Base-by-base conservation (phyloP, 2,888 invertebrate genomes). In the Enchytraeus crypticus region DNA sequence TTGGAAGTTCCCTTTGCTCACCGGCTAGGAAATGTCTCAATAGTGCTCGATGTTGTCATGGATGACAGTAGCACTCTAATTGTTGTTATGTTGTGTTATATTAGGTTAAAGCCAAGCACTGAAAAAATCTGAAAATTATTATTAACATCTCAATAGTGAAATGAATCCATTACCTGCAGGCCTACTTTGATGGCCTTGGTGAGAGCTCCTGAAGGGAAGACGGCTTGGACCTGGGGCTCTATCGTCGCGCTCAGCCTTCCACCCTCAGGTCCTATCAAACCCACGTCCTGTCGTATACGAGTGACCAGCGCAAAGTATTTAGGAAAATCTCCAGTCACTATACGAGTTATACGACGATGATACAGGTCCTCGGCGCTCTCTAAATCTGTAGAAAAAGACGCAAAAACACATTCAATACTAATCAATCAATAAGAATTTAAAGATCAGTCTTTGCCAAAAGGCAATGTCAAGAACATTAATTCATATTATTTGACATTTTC, bases 181-280 rank as follows among this genome's bases (percentile, higher is more conserved):
- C 96, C 96, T 73, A 99, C 97, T 87, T 93, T 91, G 82, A 99
- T 99, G 82, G 95, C 93, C 86, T 99, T 98, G 63, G 97, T 98
- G 66, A 99, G 86, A 14, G 98, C 97, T 59, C 96, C 95, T 76
- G 93, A 92, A 33, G 98, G 98, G 83, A 99, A 98, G 61, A 98
- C 93, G 3, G 98, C 98, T 82, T 98, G 98, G 46, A 98, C 98
- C 83, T 96, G 93, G 5, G 97, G 96, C 54, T 98, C 96, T 27
- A 98, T 96, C 0, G 92, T 93, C 68, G 96, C 97, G 67, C 93
- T 92, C 46, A 99, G 95, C 85, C 97, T 93, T 59, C 97, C 98
- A 70, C 98, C 98, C 82, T 97, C 97, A 26, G 96, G 95, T 55
- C 98, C 98, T 72, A 99, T 96, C 55, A 92, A 92, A 78, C 96